These are phyloP conservation scores for Lateolabrax maculatus DNA, from an alignment of 2,797 vertebrate species.

Conservation along the genomic window DNA sequence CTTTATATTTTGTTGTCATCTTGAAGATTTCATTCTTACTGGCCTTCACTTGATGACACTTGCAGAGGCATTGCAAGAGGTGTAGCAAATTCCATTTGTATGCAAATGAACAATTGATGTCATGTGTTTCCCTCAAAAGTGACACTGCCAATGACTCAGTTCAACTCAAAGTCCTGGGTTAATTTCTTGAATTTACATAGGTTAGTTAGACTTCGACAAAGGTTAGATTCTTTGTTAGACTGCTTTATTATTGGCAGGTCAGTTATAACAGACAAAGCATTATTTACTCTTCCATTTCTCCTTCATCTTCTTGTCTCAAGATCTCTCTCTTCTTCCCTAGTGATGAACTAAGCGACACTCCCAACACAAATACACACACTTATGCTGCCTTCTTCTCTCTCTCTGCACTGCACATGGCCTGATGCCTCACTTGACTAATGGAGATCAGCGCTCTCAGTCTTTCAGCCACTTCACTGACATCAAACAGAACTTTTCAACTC, in stretches of 20 bases:
- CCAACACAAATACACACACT: not conserved
- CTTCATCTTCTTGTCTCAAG: not conserved
- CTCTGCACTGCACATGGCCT: not conserved
- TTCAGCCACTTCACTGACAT: slow-evolving; percentile 18
- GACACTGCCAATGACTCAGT: not conserved
- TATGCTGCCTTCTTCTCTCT: too few relatives aligned
- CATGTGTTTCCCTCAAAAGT: slow-evolving; percentile 2
- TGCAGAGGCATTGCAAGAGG: slow-evolving; percentile 4
- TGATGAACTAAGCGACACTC: not conserved
- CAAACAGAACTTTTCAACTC: slow-evolving; percentile 6
- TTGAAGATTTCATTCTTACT: not conserved
- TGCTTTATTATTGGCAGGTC: not conserved
- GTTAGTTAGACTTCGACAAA: not conserved
- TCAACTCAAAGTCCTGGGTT: not conserved
- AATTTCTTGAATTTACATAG: not conserved
- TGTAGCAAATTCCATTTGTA: not conserved
- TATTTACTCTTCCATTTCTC: not conserved
- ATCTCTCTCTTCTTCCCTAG: not conserved
- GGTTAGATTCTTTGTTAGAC: not conserved
- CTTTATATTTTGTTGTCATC: not conserved
- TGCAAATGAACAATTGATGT: not conserved
- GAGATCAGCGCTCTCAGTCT: not conserved
- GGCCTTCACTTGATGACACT: not conserved
- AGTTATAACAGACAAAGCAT: not conserved
- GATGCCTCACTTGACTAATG: slow-evolving; percentile 14